A percentile compares a stretch with the other conserved stretches of the same genome.
Evolutionary conservation across 30 jellyfish, hydroid and myxozoan species (phyloP).

Genomic region (Hydractinia symbiolongicarpus): DNA sequence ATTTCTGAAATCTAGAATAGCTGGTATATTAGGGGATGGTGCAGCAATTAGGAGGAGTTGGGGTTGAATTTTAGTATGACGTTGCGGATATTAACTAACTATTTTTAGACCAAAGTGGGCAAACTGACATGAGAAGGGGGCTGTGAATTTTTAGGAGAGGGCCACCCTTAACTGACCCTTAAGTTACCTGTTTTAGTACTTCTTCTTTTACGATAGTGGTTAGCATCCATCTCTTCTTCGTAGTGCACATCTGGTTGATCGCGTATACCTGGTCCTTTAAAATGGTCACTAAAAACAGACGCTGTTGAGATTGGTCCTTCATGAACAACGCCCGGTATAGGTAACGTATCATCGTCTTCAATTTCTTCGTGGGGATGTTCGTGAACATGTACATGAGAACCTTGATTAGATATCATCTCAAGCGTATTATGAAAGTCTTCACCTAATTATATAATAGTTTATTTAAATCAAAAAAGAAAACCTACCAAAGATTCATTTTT

Average conservation of each 20-base stretch:
- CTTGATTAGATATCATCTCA: slow-evolving; percentile 14
- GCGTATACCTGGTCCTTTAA: slow-evolving; percentile 74
- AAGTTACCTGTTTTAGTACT: background rate
- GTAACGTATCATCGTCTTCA: slow-evolving; percentile 9
- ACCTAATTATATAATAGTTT: background rate
- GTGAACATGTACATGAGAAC: slow-evolving; percentile 15
- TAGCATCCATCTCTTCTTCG: slow-evolving; percentile 79
- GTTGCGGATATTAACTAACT: too few species aligned
- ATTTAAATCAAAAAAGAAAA: background rate
- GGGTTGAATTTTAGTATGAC: too few species aligned
- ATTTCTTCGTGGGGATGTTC: slow-evolving; percentile 17
- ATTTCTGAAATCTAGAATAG: too few species aligned
- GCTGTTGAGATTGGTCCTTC: slow-evolving; percentile 64
- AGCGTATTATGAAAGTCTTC: slow-evolving; percentile 14
- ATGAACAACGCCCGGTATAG: slow-evolving; percentile 20
- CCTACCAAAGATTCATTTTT: background rate
- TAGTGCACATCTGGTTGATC: slow-evolving; percentile 67
- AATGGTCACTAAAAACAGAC: slow-evolving; percentile 69
- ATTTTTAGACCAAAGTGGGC: too few species aligned
- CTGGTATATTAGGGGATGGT: too few species aligned
- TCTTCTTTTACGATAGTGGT: slow-evolving; percentile 23
- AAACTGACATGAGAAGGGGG: too few species aligned
- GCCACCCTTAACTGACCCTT: too few species aligned
- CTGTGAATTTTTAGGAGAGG: too few species aligned
- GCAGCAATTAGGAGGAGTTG: too few species aligned